These are phyloP conservation scores for Gorsachius goisagi DNA, from an alignment of 2,113 vertebrate species.

Conservation along the genomic window DNA sequence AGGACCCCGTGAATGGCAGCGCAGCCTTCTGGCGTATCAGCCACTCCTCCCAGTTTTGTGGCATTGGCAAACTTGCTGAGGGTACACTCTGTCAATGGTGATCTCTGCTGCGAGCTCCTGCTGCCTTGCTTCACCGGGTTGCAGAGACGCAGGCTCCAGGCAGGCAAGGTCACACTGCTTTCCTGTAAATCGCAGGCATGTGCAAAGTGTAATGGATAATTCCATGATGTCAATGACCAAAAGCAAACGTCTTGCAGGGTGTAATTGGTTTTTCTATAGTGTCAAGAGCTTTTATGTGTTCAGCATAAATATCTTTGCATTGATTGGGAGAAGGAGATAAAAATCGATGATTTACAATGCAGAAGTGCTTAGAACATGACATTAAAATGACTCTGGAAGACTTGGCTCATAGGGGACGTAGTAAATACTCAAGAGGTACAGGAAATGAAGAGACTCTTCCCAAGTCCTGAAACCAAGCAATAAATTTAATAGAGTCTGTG, in stretches of 20 bases:
- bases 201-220: conserved; percentile 54
- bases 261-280: conserved; percentile 67
- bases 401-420: conserved; percentile 49
- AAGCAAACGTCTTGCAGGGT: conserved; percentile 35
- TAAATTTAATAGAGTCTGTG: conserved; percentile 50
- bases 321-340: conserved; percentile 68
- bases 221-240: conserved; percentile 52
- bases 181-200: conserved; percentile 56
- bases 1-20: too few relatives aligned
- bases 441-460: conserved; percentile 64
- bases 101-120: neutral
- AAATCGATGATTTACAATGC: conserved; percentile 66
- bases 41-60: too few relatives aligned
- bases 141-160: neutral
- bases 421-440: conserved; percentile 62
- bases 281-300: conserved; percentile 72
- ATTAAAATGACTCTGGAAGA: conserved; percentile 68
- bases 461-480: conserved; percentile 43
- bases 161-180: conserved; percentile 34
- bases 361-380: conserved; percentile 41
- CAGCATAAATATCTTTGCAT: conserved; percentile 70
- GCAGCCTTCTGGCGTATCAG: too few relatives aligned
- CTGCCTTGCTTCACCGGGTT: fast-evolving
- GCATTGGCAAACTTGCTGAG: too few relatives aligned
- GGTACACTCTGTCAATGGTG: too few relatives aligned